A percentile compares a stretch with the other conserved stretches of the same genome.
These are phyloP conservation scores for Rhinichthys osculus DNA, from an alignment of 2,797 vertebrate species.

Conservation along the genomic window DNA sequence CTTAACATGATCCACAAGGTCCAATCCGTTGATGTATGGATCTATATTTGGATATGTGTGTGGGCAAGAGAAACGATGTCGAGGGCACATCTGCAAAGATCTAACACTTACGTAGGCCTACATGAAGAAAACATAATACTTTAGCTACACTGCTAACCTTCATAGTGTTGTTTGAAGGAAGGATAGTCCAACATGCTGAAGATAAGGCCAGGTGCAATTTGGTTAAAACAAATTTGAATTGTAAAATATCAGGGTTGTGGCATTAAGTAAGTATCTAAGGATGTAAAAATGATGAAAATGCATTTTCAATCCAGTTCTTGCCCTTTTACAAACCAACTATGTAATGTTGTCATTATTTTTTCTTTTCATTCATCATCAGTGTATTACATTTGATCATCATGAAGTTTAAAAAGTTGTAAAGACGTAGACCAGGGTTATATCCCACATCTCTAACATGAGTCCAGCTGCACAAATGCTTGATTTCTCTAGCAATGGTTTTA, in stretches of 20 bases:
- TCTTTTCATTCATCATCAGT: neutral
- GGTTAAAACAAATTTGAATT: constrained; percentile 7
- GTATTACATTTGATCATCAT: neutral
- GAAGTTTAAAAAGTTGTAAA: neutral
- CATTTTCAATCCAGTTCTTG: neutral
- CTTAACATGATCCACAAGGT: constrained; percentile 22
- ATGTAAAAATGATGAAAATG: constrained; percentile 4
- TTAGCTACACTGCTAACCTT: neutral
- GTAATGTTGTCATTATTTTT: neutral
- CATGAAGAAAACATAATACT: no score
- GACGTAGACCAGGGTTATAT: neutral
- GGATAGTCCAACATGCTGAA: neutral
- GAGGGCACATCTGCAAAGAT: constrained; percentile 35
- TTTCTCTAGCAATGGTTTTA: neutral
- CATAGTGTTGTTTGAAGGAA: neutral
- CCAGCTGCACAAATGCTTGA: neutral
- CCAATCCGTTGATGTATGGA: constrained; percentile 48
- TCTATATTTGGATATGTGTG: constrained; percentile 66
- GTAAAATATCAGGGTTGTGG: constrained; percentile 1
- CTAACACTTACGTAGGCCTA: no score
- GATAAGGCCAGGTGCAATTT: neutral
- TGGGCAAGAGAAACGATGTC: constrained; percentile 59
- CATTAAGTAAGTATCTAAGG: neutral
- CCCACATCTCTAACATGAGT: neutral
- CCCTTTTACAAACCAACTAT: neutral